These are phyloP conservation scores for Xylota segnis DNA, from an alignment of 2,888 invertebrate genomes.

Conservation along the genomic window DNA sequence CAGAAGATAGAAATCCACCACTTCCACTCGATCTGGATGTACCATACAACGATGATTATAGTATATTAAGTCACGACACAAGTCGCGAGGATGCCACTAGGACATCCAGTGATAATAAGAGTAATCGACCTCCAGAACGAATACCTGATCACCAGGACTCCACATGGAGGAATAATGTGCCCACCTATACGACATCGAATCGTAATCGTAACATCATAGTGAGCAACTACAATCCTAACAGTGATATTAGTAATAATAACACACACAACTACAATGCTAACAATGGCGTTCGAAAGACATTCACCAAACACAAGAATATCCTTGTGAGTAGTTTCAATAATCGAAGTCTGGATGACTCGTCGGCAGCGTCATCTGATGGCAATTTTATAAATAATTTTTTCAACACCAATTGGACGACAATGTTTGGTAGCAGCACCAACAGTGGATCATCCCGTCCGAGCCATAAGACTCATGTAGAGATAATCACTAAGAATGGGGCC, in stretches of 20 bases:
- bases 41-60: slow-evolving; percentile 88
- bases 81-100: slow-evolving; percentile 79
- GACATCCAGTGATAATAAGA: slow-evolving; percentile 76
- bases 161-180: slow-evolving; percentile 64
- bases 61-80: slow-evolving; percentile 84
- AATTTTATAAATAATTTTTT: slow-evolving; percentile 82
- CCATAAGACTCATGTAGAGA: slow-evolving; percentile 89
- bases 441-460: slow-evolving; percentile 85
- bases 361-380: slow-evolving; percentile 49
- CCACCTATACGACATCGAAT: slow-evolving; percentile 76
- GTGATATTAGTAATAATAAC: slow-evolving; percentile 79
- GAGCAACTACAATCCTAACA: slow-evolving; percentile 83
- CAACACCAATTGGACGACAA: slow-evolving; percentile 82
- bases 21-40: slow-evolving; percentile 88
- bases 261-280: slow-evolving; percentile 78
- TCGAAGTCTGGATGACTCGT: slow-evolving; percentile 63
- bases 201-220: slow-evolving; percentile 84
- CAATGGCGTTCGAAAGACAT: slow-evolving; percentile 81
- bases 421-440: slow-evolving; percentile 79
- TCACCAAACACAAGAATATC: slow-evolving; percentile 83
- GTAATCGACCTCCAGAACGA: slow-evolving; percentile 68
- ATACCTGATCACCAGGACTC: slow-evolving; percentile 60
- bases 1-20: slow-evolving; percentile 86
- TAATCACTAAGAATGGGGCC: slow-evolving; percentile 88
- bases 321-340: slow-evolving; percentile 81